Conservation (phyloP, 2,113 vertebrate species). For the Brachyhypopomus occidentalis region DNA sequence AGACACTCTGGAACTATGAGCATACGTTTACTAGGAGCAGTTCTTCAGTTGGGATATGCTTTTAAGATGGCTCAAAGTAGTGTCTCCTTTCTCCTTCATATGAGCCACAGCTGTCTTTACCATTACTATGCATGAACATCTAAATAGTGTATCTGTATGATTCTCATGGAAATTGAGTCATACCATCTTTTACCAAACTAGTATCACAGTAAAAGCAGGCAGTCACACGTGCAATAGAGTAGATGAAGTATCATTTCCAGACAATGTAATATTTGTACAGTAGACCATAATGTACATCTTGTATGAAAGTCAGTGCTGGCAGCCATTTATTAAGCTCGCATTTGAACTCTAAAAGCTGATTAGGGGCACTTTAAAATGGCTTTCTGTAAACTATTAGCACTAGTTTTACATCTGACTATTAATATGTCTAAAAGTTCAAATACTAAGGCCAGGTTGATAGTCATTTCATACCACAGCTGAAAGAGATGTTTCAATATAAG, state of each 20-base stretch:
- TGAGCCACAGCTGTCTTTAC: background rate
- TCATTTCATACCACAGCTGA: background rate
- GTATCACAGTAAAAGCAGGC: background rate
- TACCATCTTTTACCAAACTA: background rate
- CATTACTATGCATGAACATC: conserved; percentile 1
- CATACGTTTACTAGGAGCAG: background rate
- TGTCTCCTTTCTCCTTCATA: background rate
- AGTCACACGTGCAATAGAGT: background rate
- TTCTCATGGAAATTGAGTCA: background rate
- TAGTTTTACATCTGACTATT: background rate
- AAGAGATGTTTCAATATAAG: background rate
- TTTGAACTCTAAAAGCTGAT: conserved; percentile 2
- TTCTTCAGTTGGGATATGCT: background rate
- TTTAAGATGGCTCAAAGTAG: background rate
- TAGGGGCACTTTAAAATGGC: background rate
- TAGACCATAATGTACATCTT: background rate
- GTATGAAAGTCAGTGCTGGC: background rate
- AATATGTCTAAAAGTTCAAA: background rate
- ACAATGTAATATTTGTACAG: background rate
- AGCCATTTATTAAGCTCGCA: conserved; percentile 4
- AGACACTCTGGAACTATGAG: too few relatives aligned
- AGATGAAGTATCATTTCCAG: background rate
- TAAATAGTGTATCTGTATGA: background rate
- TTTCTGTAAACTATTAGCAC: background rate
- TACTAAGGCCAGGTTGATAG: too few relatives aligned